These are phyloP conservation scores for Gymnothorax reevesii DNA, from an alignment of 2,797 vertebrate species.

Conservation along the genomic window DNA sequence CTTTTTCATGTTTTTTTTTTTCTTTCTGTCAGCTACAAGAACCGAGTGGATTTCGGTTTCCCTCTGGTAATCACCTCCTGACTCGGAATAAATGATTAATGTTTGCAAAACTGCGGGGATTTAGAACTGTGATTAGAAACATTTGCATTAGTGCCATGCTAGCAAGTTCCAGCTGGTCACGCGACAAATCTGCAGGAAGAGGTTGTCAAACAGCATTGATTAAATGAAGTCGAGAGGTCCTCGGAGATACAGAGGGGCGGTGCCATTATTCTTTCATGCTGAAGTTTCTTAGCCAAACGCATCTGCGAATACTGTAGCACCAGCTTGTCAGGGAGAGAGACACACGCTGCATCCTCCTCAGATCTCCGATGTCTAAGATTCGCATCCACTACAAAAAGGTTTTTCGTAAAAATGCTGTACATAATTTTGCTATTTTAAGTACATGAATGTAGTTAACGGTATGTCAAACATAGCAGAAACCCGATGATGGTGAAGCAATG, in stretches of 20 bases:
- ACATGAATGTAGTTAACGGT: too few species aligned
- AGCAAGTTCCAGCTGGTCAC: neutral
- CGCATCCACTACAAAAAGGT: neutral
- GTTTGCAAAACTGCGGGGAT: neutral
- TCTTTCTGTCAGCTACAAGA: neutral
- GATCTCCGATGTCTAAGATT: neutral
- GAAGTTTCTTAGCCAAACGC: neutral
- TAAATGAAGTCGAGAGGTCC: neutral
- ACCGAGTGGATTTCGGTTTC: neutral
- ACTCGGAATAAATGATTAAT: conserved; percentile 13
- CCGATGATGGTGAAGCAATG: too few species aligned
- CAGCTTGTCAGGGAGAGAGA: neutral
- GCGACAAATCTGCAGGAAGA: neutral
- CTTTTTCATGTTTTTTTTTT: neutral
- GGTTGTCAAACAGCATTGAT: neutral
- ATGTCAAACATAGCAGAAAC: too few species aligned
- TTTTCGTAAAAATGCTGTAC: neutral
- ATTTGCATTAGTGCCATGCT: conserved; percentile 5
- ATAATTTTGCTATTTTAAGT: too few species aligned
- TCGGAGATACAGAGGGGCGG: neutral
- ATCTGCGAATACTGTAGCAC: neutral
- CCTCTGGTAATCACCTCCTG: conserved; percentile 12
- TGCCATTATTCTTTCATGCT: neutral
- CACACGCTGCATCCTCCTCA: neutral
- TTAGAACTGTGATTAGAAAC: neutral